Percentiles rank a stretch among this genome's conserved stretches.
phyloP scores from a whole-genome alignment of 2,113 vertebrate species.

The Ictalurus furcatus region DNA sequence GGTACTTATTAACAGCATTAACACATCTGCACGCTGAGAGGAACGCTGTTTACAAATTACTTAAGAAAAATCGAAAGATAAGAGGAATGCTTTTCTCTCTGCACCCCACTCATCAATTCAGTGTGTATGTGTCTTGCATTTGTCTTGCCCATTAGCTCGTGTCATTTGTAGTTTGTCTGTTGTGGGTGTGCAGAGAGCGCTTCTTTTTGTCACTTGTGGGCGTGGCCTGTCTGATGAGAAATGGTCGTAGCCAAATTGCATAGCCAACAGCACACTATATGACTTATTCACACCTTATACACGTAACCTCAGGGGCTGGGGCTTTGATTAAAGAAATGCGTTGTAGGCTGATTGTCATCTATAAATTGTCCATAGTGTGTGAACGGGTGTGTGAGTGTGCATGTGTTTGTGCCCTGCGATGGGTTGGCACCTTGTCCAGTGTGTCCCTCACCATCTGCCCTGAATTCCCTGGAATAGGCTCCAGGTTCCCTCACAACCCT shows the following conservation, averaged over 20 bases:
- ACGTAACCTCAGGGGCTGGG: no score
- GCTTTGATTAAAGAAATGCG: no score
- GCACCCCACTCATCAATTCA: not conserved
- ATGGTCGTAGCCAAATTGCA: not conserved
- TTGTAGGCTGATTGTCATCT: no score
- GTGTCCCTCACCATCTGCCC: no score
- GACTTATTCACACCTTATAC: not conserved
- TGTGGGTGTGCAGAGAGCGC: not conserved
- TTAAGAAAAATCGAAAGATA: not conserved
- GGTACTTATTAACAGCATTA: not conserved
- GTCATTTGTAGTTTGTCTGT: not conserved
- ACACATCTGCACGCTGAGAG: not conserved
- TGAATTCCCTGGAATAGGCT: no score
- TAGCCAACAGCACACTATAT: not conserved
- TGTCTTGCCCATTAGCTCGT: not conserved
- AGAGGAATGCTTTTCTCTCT: not conserved
- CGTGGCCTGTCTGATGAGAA: not conserved
- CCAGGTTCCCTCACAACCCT: no score
- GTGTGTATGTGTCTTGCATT: not conserved
- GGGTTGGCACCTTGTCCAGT: no score
- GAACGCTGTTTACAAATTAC: conserved; percentile 12
- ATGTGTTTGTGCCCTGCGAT: no score
- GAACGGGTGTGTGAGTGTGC: no score
- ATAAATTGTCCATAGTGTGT: no score
- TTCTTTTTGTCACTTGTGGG: not conserved